Base-by-base conservation (phyloP, 2,797 vertebrate species). In the Parotocinclus haroldoi region DNA sequence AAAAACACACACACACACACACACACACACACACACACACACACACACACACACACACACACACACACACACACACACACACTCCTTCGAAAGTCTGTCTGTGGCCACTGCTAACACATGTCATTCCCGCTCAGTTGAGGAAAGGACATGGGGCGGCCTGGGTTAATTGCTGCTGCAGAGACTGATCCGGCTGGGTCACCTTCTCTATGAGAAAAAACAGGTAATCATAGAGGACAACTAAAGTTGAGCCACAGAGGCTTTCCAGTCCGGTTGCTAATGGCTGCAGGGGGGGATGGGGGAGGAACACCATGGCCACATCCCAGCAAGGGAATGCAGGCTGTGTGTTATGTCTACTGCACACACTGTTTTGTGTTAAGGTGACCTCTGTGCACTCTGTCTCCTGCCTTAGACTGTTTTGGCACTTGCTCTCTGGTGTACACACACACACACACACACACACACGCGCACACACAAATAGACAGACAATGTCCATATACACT, bases 261-360 rank as follows among this genome's bases (percentile, higher is more conserved):
- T 77, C 63, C 69, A 75, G 74, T 74, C 77, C 73, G 70, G 68
- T 73, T 76, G 69, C 60, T 79, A 79, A 76, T 79, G 68, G 63
- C 58, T 71, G 69, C 49, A 64, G 77, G 72, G 60, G 27, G 53
- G 70, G 71, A 61, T 10, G 60, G 58, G 63, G 65, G 36, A 60
- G 53, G 69, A 68, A 70, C 63, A 70, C 52, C 27, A 55, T 63
- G 42, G 48, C 62, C 76, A 71, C 37, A 67, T 69, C 57, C 84
- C 84, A 82, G 81, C 83, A 85, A 86, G 82, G 69, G 68, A 79
- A 72, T 57, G 8, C 48, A 12, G 65, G 40, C 57, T 82, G 83
- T 89, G 85, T 91, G 88, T 91, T 92, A 89, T 91, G 89, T 90
- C 89, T 92, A 82, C 78, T 76, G 80, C 80, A 76, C 80, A 74